These are phyloP conservation scores for Bombus fervidus DNA, from an alignment of 1,140 invertebrate species.

Conservation along the genomic window DNA sequence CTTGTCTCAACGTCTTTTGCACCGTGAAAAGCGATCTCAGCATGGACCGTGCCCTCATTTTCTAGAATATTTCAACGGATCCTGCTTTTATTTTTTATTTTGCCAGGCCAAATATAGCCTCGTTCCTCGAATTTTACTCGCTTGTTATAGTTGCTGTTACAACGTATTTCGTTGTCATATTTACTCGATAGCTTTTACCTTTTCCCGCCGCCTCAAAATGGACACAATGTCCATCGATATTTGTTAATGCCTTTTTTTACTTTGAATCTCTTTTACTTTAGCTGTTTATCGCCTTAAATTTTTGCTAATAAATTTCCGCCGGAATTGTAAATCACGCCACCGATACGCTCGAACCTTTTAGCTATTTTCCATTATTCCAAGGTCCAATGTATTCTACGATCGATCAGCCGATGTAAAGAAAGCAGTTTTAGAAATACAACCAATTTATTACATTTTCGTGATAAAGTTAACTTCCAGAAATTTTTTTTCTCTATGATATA, in stretches of 20 bases:
- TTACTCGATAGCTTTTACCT: constrained; percentile 33
- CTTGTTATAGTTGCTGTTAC: constrained; percentile 32
- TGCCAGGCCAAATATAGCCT: background rate
- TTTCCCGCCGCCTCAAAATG: constrained; percentile 35
- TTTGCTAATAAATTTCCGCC: background rate
- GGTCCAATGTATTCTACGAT: constrained; percentile 43
- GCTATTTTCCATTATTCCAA: constrained; percentile 55
- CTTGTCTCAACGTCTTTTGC: constrained; percentile 41
- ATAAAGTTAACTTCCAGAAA: constrained; percentile 64
- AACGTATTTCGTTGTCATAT: background rate
- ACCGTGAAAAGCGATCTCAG: constrained; percentile 55
- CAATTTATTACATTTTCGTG: constrained; percentile 8
- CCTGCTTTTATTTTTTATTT: background rate
- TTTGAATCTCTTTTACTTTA: background rate
- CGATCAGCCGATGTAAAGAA: constrained; percentile 46
- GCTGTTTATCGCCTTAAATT: background rate
- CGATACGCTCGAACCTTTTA: constrained; percentile 4
- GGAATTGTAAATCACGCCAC: background rate
- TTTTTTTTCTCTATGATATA: constrained; percentile 51
- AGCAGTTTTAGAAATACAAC: constrained; percentile 46
- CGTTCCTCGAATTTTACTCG: constrained; percentile 29
- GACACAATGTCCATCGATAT: background rate
- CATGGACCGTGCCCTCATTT: constrained; percentile 17
- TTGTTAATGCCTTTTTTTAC: background rate
- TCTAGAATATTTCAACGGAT: constrained; percentile 21